Percentiles rank a stretch among this genome's conserved stretches.
phyloP scores from a whole-genome alignment of 2,888 invertebrate genomes.

The Gonocerus acuteangulatus region DNA sequence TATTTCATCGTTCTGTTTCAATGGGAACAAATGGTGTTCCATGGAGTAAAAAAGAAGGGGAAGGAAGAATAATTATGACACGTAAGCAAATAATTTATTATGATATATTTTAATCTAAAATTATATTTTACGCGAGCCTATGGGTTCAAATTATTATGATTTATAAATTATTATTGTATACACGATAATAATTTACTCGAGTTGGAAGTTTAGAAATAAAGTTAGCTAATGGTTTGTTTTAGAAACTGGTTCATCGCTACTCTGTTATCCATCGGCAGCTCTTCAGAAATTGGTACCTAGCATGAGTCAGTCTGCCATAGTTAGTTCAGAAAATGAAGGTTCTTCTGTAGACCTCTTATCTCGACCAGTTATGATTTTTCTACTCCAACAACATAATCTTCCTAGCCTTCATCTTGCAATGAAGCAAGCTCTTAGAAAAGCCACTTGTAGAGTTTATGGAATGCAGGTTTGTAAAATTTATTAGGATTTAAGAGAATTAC shows the following conservation, averaged over 20 bases:
- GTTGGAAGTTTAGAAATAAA: too few species aligned
- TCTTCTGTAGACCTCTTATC: conserved; percentile 54
- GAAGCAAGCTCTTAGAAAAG: conserved; percentile 69
- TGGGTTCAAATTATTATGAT: too few species aligned
- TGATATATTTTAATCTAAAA: too few species aligned
- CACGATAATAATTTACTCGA: too few species aligned
- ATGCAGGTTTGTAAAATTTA: conserved; percentile 57
- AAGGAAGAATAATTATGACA: conserved; percentile 51
- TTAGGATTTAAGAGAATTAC: neutral
- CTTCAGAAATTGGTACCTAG: conserved; percentile 70
- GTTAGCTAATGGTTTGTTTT: conserved; percentile 28
- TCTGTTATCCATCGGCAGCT: conserved; percentile 84
- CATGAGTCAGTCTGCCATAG: conserved; percentile 48
- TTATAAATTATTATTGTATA: too few species aligned
- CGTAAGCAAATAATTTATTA: conserved; percentile 46
- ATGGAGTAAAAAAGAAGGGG: conserved; percentile 52
- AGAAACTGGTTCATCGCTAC: conserved; percentile 70
- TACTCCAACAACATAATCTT: conserved; percentile 77
- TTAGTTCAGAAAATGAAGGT: conserved; percentile 44
- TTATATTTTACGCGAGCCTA: too few species aligned
- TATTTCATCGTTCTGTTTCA: conserved; percentile 78
- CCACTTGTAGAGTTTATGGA: conserved; percentile 64
- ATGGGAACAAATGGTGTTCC: conserved; percentile 66
- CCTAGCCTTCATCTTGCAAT: conserved; percentile 75
- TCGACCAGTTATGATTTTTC: conserved; percentile 80